Evolutionary conservation across 2,888 invertebrate species (phyloP).

Genomic region (Melikaiella ostensackeni): DNA sequence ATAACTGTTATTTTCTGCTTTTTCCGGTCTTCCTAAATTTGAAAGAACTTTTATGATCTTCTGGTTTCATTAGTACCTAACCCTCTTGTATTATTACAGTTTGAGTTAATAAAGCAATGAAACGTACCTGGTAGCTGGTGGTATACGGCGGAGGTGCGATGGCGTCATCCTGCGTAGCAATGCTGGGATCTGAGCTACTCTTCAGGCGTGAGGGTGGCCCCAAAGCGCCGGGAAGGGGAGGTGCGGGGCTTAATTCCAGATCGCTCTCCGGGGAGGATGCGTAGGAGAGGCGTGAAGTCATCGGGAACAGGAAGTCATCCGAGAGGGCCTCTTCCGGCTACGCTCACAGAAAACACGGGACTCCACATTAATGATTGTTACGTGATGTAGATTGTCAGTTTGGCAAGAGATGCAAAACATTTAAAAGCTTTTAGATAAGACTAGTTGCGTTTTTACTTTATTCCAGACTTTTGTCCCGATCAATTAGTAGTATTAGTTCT

Average conservation of each 20-base stretch:
- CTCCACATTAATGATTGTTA: conserved; percentile 63
- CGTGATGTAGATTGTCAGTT: conserved; percentile 40
- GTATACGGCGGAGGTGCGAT: conserved; percentile 92
- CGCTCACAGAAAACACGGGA: conserved; percentile 73
- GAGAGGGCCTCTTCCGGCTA: conserved; percentile 98
- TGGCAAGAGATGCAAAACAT: conserved; percentile 35
- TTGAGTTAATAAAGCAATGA: conserved; percentile 19
- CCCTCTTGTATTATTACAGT: neutral
- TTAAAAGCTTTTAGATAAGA: conserved; percentile 23
- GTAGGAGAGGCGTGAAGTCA: conserved; percentile 96
- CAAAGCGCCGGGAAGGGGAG: conserved; percentile 80
- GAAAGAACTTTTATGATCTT: too few relatives aligned
- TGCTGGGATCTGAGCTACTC: conserved; percentile 93
- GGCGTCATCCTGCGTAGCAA: conserved; percentile 93
- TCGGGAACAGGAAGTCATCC: conserved; percentile 99
- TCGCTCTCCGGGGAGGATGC: conserved; percentile 98
- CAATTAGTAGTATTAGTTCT: conserved; percentile 11
- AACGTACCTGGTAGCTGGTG: conserved; percentile 74
- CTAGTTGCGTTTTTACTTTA: conserved; percentile 14
- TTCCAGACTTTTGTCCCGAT: conserved; percentile 24
- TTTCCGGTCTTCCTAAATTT: too few relatives aligned
- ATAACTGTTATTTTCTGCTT: too few relatives aligned
- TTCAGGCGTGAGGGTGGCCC: conserved; percentile 81
- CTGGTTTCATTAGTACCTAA: too few relatives aligned
- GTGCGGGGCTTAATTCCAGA: conserved; percentile 90